Evolutionary conservation across 2,888 invertebrate species (phyloP).

Genomic region (Spialia ferax): DNA sequence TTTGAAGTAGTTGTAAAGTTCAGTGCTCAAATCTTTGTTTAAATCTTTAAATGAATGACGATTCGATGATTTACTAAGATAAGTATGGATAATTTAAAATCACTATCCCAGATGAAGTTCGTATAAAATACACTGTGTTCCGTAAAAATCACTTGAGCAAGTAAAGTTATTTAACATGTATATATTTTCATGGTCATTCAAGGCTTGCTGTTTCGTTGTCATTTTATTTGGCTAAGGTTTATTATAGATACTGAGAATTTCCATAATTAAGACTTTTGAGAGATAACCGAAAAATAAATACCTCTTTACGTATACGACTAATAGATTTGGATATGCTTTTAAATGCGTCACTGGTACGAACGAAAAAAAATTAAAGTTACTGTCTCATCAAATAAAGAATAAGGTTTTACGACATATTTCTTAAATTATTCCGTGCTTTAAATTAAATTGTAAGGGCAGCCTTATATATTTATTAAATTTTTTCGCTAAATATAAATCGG

Average conservation of each 20-base stretch:
- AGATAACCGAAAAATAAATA: conserved; percentile 21
- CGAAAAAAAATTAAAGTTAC: neutral
- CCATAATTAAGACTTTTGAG: conserved; percentile 33
- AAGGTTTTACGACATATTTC: neutral
- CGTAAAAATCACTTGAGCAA: conserved; percentile 62
- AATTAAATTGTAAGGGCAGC: neutral
- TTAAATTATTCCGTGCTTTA: neutral
- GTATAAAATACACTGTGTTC: conserved; percentile 64
- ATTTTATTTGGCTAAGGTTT: conserved; percentile 28
- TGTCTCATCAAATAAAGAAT: neutral
- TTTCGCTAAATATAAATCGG: neutral
- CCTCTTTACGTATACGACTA: conserved; percentile 36
- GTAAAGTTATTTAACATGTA: conserved; percentile 57
- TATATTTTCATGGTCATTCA: conserved; percentile 70
- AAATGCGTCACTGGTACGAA: neutral
- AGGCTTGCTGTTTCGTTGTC: conserved; percentile 29
- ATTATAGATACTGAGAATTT: conserved; percentile 30
- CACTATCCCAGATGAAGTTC: conserved; percentile 58
- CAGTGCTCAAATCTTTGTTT: conserved; percentile 39
- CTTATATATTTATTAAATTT: neutral
- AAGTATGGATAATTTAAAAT: conserved; percentile 40
- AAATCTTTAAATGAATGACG: conserved; percentile 42
- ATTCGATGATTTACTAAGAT: conserved; percentile 52
- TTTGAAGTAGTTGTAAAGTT: conserved; percentile 38
- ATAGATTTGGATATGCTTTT: conserved; percentile 26